Percentiles rank a stretch among this genome's conserved stretches.
Evolutionary conservation across 2,888 invertebrate genomes (phyloP).

Genomic region (Drosophila ezoana): DNA sequence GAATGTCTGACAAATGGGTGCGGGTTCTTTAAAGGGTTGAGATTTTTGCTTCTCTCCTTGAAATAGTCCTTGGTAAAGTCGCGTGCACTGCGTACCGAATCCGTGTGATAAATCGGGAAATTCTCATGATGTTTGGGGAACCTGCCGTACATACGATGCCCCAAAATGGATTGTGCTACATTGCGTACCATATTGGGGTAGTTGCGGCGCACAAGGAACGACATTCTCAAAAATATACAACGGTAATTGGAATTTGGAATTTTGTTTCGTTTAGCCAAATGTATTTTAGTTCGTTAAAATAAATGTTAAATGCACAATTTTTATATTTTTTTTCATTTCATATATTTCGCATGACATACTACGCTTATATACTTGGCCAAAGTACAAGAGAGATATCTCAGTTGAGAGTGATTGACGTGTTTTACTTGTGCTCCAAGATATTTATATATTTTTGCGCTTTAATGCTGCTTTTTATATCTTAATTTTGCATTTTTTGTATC

Average conservation of each 20-base stretch:
- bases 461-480: too few relatives aligned
- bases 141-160: not conserved
- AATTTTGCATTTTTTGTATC: too few relatives aligned
- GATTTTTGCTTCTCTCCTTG: rapidly evolving
- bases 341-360: not conserved
- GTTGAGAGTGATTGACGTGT: too few relatives aligned
- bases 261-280: not conserved
- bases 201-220: not conserved
- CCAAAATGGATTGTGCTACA: not conserved
- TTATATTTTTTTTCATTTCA: not conserved
- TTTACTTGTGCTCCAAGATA: too few relatives aligned
- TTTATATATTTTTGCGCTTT: too few relatives aligned
- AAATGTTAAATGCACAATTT: not conserved
- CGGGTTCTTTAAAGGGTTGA: too few relatives aligned
- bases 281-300: not conserved
- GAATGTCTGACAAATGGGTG: not conserved
- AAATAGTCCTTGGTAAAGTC: not conserved
- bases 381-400: too few relatives aligned
- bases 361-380: too few relatives aligned
- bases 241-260: conserved; percentile 3
- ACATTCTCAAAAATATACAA: not conserved
- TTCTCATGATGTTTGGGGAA: too few relatives aligned
- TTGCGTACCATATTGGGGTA: not conserved
- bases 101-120: not conserved
- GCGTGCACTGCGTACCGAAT: not conserved